A percentile compares a stretch with the other conserved stretches of the same genome.
phyloP scores from a whole-genome alignment of 2,888 invertebrate genomes.

The Lysandra bellargus region DNA sequence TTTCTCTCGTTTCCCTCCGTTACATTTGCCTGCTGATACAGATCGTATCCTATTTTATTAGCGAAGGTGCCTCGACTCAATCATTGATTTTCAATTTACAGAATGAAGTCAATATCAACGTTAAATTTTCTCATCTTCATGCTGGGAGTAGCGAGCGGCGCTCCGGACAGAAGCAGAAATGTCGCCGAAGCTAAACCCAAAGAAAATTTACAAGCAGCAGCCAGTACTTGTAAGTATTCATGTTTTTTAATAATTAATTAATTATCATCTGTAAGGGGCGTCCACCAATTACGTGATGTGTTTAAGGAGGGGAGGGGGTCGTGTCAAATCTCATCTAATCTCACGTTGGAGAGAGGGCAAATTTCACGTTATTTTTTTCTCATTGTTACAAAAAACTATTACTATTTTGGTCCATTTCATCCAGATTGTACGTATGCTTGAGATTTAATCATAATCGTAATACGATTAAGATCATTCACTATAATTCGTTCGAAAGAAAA shows the following conservation, averaged over 20 bases:
- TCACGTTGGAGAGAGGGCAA: no score
- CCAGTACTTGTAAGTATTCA: constrained; percentile 34
- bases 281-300: no score
- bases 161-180: constrained; percentile 8
- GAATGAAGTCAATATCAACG: constrained; percentile 22
- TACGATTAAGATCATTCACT: no score
- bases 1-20: neutral
- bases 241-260: neutral
- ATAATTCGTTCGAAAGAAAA: no score
- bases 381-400: no score
- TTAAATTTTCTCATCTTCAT: constrained; percentile 33
- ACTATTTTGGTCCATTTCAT: no score
- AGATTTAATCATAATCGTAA: no score
- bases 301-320: no score
- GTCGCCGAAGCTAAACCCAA: constrained; percentile 22
- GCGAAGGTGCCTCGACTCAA: neutral
- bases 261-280: no score
- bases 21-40: neutral
- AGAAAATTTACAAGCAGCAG: constrained; percentile 30
- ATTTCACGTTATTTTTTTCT: no score
- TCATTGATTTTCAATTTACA: constrained; percentile 1
- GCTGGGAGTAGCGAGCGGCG: neutral
- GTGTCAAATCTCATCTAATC: no score
- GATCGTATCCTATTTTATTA: neutral
- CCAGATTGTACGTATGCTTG: no score